A percentile compares a stretch with the other conserved stretches of the same genome.
Conservation (phyloP, 2,888 invertebrate species). For the Bruchidius siliquastri region DNA sequence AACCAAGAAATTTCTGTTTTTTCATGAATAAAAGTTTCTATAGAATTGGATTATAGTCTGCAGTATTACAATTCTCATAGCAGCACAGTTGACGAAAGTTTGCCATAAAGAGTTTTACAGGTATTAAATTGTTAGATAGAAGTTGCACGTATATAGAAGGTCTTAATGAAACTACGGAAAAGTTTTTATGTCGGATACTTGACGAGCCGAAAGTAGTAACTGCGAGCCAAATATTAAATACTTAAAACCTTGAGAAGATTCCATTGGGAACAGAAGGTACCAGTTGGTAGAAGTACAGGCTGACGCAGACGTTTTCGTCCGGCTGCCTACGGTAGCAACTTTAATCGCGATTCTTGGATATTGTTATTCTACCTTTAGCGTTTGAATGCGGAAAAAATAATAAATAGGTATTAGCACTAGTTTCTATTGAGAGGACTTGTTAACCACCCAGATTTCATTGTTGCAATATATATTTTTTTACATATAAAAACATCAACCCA, state of each 20-base stretch:
- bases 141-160: constrained; percentile 15
- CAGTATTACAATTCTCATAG: constrained; percentile 17
- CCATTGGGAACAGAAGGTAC: background rate
- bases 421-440: too few species aligned
- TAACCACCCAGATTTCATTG: too few species aligned
- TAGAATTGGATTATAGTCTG: constrained; percentile 21
- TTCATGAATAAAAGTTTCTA: constrained; percentile 15
- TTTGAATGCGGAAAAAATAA: too few species aligned
- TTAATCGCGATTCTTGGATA: too few species aligned
- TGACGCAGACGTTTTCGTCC: background rate
- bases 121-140: constrained; percentile 21
- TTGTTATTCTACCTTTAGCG: too few species aligned
- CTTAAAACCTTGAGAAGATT: background rate
- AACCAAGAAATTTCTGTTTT: background rate
- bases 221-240: background rate
- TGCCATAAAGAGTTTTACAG: constrained; percentile 16
- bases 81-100: constrained; percentile 17
- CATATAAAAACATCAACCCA: too few species aligned
- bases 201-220: background rate
- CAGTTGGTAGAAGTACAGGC: background rate
- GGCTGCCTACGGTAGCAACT: too few species aligned
- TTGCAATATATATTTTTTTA: too few species aligned
- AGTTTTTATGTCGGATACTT: background rate
- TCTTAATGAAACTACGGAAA: background rate
- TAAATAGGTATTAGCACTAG: too few species aligned